Percentiles rank a stretch among this genome's conserved stretches.
Conservation (phyloP, 2,113 vertebrate genomes). For the Cinclus cinclus region DNA sequence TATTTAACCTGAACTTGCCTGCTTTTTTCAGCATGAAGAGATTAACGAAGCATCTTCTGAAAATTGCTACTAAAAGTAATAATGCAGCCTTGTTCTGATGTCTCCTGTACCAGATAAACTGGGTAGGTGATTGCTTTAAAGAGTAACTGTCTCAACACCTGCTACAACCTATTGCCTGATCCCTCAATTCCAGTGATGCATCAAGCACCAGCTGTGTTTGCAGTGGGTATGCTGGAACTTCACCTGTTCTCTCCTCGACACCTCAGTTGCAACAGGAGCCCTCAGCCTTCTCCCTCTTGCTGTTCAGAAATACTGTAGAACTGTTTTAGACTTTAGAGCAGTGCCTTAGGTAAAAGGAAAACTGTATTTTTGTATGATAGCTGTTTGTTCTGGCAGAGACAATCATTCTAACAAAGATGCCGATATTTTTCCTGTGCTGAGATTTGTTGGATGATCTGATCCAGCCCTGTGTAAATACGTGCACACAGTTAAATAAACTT, state of each 20-base stretch:
- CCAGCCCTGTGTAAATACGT: constrained; percentile 82
- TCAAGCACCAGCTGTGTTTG: background rate
- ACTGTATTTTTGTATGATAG: constrained; percentile 80
- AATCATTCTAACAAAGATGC: constrained; percentile 79
- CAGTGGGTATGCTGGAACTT: background rate
- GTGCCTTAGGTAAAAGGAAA: constrained; percentile 83
- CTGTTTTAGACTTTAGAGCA: constrained; percentile 75
- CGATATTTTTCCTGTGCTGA: constrained; percentile 58
- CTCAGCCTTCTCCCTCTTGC: background rate
- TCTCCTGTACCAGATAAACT: background rate
- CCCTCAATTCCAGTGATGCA: background rate
- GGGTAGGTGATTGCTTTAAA: background rate
- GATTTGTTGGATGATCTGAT: constrained; percentile 71
- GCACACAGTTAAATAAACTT: constrained; percentile 87
- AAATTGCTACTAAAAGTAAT: background rate
- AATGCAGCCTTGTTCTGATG: background rate
- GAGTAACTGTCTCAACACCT: background rate
- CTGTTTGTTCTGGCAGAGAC: constrained; percentile 81
- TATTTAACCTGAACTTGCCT: constrained; percentile 5
- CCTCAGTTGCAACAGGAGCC: background rate
- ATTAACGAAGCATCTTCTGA: constrained; percentile 23
- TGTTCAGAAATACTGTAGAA: constrained; percentile 43
- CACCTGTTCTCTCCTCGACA: background rate
- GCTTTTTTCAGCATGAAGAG: constrained; percentile 35
- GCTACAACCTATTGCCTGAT: background rate